Conservation (phyloP, 2,888 invertebrate species). For the Platycnemis pennipes region DNA sequence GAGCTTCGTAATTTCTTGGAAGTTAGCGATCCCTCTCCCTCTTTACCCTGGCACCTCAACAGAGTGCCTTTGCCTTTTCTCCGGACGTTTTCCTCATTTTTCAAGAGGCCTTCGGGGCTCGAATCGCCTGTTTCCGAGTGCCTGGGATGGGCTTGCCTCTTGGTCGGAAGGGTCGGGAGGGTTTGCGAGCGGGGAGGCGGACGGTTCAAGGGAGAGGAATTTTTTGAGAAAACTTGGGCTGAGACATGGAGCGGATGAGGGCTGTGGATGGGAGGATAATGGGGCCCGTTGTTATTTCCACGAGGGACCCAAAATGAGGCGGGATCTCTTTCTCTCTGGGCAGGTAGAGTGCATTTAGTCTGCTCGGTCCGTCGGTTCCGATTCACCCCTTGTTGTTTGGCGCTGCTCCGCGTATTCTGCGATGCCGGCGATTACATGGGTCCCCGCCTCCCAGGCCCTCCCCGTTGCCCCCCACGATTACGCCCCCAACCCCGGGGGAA, state of each 20-base stretch:
- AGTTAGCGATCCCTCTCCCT: constrained; percentile 33
- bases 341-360: neutral
- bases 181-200: neutral
- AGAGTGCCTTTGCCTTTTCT: constrained; percentile 5
- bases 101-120: constrained; percentile 20
- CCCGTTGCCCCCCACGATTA: neutral
- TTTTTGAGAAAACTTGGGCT: no score
- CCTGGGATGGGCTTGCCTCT: neutral
- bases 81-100: neutral
- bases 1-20: neutral
- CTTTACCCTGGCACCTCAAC: neutral
- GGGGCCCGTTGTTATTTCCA: constrained; percentile 16
- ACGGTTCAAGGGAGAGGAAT: no score
- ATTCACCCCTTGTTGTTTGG: neutral
- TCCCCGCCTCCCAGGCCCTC: neutral
- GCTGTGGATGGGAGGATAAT: neutral
- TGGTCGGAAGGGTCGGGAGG: neutral
- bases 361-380: constrained; percentile 38
- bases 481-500: neutral
- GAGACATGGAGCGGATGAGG: neutral
- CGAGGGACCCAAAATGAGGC: neutral
- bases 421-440: neutral
- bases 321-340: neutral
- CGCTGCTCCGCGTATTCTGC: neutral
- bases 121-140: neutral